These are phyloP conservation scores for Endotricha flammealis DNA, from an alignment of 2,888 invertebrate genomes.

Conservation along the genomic window DNA sequence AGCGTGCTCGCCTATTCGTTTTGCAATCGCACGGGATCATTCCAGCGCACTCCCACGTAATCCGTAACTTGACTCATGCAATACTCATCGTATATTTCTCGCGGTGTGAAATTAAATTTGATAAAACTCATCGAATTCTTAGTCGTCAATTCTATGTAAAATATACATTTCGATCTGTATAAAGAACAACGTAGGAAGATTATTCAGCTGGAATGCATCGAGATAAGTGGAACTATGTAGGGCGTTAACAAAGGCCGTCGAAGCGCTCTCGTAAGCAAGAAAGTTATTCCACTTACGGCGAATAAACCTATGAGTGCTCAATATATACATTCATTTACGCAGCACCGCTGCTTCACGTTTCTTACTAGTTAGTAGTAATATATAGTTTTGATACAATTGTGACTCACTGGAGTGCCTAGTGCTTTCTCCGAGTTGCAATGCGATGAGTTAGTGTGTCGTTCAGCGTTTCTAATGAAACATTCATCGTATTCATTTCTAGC, in stretches of 20 bases:
- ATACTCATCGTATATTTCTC: conserved; percentile 31
- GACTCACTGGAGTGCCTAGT: conserved; percentile 24
- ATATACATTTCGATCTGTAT: conserved; percentile 15
- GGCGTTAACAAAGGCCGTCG: conserved; percentile 49
- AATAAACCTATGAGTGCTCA: conserved; percentile 39
- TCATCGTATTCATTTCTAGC: conserved; percentile 18
- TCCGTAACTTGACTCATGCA: conserved; percentile 54
- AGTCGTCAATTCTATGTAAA: conserved; percentile 3
- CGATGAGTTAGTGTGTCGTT: conserved; percentile 27
- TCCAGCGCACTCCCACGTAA: conserved; percentile 54
- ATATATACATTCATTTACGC: conserved; percentile 22
- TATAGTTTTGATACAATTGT: conserved; percentile 33
- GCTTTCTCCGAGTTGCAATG: conserved; percentile 29
- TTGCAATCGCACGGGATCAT: conserved; percentile 45
- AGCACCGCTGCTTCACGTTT: conserved; percentile 16
- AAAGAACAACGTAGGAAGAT: conserved; percentile 41
- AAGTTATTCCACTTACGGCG: conserved; percentile 47
- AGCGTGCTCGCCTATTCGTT: conserved; percentile 47
- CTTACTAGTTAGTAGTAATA: conserved; percentile 24
- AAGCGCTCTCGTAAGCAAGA: conserved; percentile 46
- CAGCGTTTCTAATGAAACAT: conserved; percentile 26
- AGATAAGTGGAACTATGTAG: conserved; percentile 59
- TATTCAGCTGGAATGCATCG: conserved; percentile 56
- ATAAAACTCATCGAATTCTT: conserved; percentile 6
- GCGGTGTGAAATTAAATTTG: conserved; percentile 15